phyloP scores from a whole-genome alignment of 2,797 vertebrate species.

The Lutra lutra region DNA sequence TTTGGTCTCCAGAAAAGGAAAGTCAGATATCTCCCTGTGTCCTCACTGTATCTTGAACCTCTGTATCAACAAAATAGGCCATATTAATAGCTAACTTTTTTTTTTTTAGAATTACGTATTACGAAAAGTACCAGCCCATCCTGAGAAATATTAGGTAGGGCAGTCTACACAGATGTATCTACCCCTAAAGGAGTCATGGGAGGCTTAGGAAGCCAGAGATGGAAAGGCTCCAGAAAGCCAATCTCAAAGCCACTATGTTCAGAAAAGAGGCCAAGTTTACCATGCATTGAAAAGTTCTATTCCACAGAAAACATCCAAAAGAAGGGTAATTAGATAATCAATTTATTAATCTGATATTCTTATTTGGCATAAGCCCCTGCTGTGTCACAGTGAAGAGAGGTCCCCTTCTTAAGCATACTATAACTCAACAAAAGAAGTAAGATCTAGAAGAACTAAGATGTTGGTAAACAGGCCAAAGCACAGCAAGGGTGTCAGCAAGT shows the following conservation, averaged over 20 bases:
- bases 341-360: background rate
- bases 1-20: conserved; percentile 41
- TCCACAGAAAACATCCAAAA: background rate
- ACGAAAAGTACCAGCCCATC: background rate
- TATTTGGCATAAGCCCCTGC: background rate
- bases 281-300: background rate
- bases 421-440: background rate
- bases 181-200: background rate
- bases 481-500: background rate
- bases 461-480: background rate
- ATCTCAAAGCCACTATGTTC: background rate
- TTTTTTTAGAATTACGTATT: background rate
- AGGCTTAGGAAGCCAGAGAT: background rate
- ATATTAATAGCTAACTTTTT: conserved; percentile 52
- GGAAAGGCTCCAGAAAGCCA: background rate
- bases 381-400: background rate
- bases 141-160: background rate
- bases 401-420: background rate
- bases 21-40: conserved; percentile 42
- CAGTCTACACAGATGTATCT: background rate
- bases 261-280: background rate
- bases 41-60: conserved; percentile 28
- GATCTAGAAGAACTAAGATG: background rate
- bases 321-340: background rate
- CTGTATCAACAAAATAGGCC: conserved; percentile 56